Conservation (phyloP, 2,888 invertebrate species). For the Cheilosia urbana region DNA sequence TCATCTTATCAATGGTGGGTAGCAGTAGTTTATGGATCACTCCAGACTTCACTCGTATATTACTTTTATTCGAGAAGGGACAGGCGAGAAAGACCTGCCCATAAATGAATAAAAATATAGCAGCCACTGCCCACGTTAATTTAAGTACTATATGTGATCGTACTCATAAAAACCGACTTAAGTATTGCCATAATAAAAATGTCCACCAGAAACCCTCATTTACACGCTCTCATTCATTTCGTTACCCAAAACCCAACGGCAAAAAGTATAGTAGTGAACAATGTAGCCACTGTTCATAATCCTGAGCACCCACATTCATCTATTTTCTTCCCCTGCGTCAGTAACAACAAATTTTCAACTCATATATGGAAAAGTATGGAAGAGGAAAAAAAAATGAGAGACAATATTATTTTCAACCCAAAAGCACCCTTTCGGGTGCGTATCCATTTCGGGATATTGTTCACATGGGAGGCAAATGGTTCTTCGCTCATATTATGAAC, state of each 20-base stretch:
- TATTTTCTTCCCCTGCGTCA: slow-evolving; percentile 6
- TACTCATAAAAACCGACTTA: slow-evolving; percentile 38
- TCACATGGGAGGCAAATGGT: slow-evolving; percentile 34
- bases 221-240: slow-evolving; percentile 27
- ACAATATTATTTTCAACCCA: slow-evolving; percentile 23
- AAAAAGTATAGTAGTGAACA: background rate
- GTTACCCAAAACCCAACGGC: slow-evolving; percentile 8
- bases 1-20: no score
- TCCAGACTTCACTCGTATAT: no score
- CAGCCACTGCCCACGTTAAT: background rate
- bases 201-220: slow-evolving; percentile 21
- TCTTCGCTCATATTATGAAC: background rate
- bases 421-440: slow-evolving; percentile 42
- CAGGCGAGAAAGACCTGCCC: no score
- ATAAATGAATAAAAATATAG: background rate
- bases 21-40: no score
- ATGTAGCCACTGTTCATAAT: background rate
- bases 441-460: slow-evolving; percentile 45
- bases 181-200: slow-evolving; percentile 37
- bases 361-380: slow-evolving; percentile 21
- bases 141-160: slow-evolving; percentile 15
- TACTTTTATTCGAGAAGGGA: background rate
- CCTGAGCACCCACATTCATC: slow-evolving; percentile 3
- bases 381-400: background rate
- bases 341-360: slow-evolving; percentile 56